Percentiles rank a stretch among this genome's conserved stretches.
Conservation (phyloP, 2,113 vertebrate genomes). For the Anhinga anhinga region DNA sequence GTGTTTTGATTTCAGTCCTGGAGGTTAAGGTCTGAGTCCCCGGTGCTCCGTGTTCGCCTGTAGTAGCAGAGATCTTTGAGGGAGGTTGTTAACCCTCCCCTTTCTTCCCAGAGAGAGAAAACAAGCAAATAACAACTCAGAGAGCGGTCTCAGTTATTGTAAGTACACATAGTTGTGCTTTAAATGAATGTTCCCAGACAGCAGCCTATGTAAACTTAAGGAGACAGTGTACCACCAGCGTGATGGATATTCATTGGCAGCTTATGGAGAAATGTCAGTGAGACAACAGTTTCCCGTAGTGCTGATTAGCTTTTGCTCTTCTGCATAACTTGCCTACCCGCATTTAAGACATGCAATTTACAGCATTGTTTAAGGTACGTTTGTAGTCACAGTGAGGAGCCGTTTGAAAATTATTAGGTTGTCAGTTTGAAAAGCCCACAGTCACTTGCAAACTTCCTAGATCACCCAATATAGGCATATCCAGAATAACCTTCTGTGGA, state of each 20-base stretch:
- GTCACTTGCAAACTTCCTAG: background rate
- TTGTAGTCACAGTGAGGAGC: background rate
- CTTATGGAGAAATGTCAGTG: slow-evolving; percentile 13
- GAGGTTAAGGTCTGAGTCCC: background rate
- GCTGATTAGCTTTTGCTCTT: slow-evolving; percentile 12
- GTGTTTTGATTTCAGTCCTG: background rate
- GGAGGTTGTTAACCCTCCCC: background rate
- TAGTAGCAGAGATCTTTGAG: background rate
- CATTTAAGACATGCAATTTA: background rate
- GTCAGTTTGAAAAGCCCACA: background rate
- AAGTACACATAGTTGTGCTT: background rate
- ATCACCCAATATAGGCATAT: background rate
- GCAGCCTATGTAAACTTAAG: background rate
- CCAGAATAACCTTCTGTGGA: background rate
- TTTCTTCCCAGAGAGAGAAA: background rate
- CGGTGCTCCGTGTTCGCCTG: accelerated
- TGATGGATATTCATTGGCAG: slow-evolving; percentile 28
- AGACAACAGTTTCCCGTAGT: background rate
- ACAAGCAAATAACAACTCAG: background rate
- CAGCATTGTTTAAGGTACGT: accelerated
- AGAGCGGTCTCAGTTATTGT: background rate
- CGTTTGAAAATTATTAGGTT: background rate
- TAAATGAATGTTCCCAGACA: background rate
- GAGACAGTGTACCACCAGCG: background rate
- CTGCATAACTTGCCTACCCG: background rate